Evolutionary conservation across 2,888 invertebrate genomes (phyloP), one percentile per base, ranked within the genome.

Genomic region (Lithodes maja): DNA sequence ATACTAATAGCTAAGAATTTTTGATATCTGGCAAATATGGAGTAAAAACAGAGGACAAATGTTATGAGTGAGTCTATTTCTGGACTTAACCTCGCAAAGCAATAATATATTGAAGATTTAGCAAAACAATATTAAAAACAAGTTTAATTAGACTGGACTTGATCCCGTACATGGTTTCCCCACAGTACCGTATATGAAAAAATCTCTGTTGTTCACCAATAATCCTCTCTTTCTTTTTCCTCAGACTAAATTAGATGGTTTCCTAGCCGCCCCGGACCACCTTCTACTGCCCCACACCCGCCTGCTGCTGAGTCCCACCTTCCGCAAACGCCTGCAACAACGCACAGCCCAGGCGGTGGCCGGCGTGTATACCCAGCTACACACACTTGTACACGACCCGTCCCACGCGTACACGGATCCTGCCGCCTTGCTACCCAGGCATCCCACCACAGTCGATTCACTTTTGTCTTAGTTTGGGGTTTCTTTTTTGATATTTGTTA

Each of bases 271-370:
- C 93, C 98, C 98, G 15, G 98, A 99, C 93, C 95, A 96, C 61
- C 95, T 97, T 92, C 94, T 97, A 54, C 94, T 99, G 91, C 97
- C 97, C 0, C 99, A 99, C 94, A 96, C 98, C 91, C 96, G 96
- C 93, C 95, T 98, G 83, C 95, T 99, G 49, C 95, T 97, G 92
- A 98, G 98, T 93, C 96, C 96, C 87, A 95, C 95, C 87, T 92
- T 94, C 92, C 85, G 94, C 90, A 93, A 93, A 89, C 92, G 92
- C n/a, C 93, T 94, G 9, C 93, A 93, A 91, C 93, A 93, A 87
- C 92, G 93, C 54, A 93, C 94, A 1, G 92, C 93, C 81, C 93
- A 93, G 49, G 92, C 94, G 79, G 93, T 94, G 5, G 93, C 93
- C 90, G 92, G 93, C 78, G 93, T 94, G 0, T 94, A 94, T 92